Evolutionary conservation across 2,888 invertebrate species (phyloP), one percentile per base, ranked within the genome.

Genomic region (Leucophenga maculata): DNA sequence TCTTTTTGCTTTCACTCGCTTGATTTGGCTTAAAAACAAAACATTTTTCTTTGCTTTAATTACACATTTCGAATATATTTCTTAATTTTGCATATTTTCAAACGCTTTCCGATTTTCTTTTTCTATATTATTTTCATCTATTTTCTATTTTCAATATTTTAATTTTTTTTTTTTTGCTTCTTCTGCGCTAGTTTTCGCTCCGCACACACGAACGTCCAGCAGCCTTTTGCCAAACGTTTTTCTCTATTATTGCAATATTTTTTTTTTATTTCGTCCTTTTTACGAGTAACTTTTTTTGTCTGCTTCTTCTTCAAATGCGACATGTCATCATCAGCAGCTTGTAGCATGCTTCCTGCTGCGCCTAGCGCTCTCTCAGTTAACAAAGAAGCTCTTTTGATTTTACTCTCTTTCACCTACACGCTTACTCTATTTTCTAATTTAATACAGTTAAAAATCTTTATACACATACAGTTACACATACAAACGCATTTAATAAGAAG

Each of bases 121-220:
- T 26, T 20, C 46, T 62, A n/a, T 39, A 52, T 6, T 26, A 18
- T 54, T 20, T 54, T 55, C 52, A 57, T 14, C n/a, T 16, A 66
- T 54, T 32, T 54, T 46, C 59, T 69, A 50, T 65, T n/a, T n/a
- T n/a, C n/a, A n/a, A 59, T 69, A 73, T n/a, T n/a, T n/a, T n/a
- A 69, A 71, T 70, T 68, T 22, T 60, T 60, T 69, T 14, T 70
- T 52, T 69, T 57, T 74, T 52, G 72, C 67, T 67, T 69, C 60
- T 70, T 69, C 77, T 76, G 72, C 31, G 73, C 79, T 73, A 76
- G 74, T 75, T 74, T 75, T 77, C 75, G 79, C 77, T 77, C 79
- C 82, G 78, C 77, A 77, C 84, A 77, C 75, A 73, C 85, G 83
- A 82, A 85, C 84, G 85, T 84, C 87, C 85, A 81, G 79, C 81